Evolutionary conservation across 1,140 invertebrate genomes (phyloP).

Genomic region (Tyrophagus putrescentiae): DNA sequence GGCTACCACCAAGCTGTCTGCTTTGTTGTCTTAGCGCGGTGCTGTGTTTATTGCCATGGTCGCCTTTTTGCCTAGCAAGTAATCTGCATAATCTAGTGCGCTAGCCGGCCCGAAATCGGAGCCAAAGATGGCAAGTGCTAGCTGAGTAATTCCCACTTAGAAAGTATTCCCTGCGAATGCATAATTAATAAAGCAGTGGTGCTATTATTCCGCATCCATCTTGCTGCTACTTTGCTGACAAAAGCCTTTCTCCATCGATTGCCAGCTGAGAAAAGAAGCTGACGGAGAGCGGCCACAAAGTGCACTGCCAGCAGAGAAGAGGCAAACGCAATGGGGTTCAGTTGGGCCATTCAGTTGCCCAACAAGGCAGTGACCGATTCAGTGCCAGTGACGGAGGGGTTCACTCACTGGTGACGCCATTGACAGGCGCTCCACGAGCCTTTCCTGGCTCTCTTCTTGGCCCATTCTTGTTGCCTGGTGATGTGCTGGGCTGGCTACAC

Average conservation of each 20-base stretch:
- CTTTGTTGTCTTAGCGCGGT: background rate
- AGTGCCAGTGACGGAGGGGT: too few species aligned
- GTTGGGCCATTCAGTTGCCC: too few species aligned
- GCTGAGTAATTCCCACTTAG: slow-evolving; percentile 12
- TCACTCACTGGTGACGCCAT: too few species aligned
- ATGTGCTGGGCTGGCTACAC: too few species aligned
- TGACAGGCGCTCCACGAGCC: too few species aligned
- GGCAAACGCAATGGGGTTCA: too few species aligned
- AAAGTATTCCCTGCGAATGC: slow-evolving; percentile 1
- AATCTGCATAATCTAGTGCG: slow-evolving; percentile 10
- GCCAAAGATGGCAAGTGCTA: too few species aligned
- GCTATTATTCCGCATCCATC: background rate
- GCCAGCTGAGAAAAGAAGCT: background rate
- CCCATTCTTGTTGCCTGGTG: too few species aligned
- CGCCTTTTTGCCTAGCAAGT: background rate
- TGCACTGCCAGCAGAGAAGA: too few species aligned
- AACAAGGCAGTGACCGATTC: too few species aligned
- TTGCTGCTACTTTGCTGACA: background rate
- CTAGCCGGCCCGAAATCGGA: background rate
- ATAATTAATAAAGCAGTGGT: slow-evolving; percentile 9
- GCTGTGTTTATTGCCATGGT: background rate
- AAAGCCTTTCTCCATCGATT: too few species aligned
- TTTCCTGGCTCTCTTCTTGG: too few species aligned
- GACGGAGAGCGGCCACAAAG: background rate
- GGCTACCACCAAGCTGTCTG: background rate